Conservation (phyloP, 2,888 invertebrate species). For the Platynereis dumerilii region DNA sequence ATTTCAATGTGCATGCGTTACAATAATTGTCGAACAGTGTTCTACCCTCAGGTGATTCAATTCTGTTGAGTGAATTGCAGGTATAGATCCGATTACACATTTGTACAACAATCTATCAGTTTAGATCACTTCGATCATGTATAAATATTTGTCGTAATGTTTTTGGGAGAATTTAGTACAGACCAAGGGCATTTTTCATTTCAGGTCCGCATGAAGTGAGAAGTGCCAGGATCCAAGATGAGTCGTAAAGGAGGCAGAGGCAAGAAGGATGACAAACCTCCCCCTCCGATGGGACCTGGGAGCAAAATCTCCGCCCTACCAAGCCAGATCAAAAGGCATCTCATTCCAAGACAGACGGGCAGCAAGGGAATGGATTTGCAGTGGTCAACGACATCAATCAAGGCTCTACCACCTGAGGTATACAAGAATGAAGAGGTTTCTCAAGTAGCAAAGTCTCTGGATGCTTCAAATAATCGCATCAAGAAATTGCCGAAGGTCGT, state of each 20-base stretch:
- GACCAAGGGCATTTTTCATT: too few relatives aligned
- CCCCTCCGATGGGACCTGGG: constrained; percentile 61
- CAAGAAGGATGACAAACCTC: constrained; percentile 62
- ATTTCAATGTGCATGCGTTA: too few relatives aligned
- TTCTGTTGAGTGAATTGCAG: too few relatives aligned
- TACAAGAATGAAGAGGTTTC: constrained; percentile 59
- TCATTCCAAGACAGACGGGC: constrained; percentile 47
- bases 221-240: too few relatives aligned
- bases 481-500: constrained; percentile 43
- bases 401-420: constrained; percentile 55
- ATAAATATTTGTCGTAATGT: too few relatives aligned
- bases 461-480: constrained; percentile 57
- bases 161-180: too few relatives aligned
- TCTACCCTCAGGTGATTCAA: too few relatives aligned
- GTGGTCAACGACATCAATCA: constrained; percentile 39
- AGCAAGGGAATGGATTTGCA: constrained; percentile 38
- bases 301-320: constrained; percentile 59
- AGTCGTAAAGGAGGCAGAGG: constrained; percentile 25
- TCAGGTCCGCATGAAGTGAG: too few relatives aligned
- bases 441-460: constrained; percentile 48
- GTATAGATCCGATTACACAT: too few relatives aligned
- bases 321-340: constrained; percentile 51
- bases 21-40: too few relatives aligned
- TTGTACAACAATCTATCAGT: too few relatives aligned
- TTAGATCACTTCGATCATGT: too few relatives aligned